Evolutionary conservation across 2,888 invertebrate genomes (phyloP).

Genomic region (Macrophya annulata): DNA sequence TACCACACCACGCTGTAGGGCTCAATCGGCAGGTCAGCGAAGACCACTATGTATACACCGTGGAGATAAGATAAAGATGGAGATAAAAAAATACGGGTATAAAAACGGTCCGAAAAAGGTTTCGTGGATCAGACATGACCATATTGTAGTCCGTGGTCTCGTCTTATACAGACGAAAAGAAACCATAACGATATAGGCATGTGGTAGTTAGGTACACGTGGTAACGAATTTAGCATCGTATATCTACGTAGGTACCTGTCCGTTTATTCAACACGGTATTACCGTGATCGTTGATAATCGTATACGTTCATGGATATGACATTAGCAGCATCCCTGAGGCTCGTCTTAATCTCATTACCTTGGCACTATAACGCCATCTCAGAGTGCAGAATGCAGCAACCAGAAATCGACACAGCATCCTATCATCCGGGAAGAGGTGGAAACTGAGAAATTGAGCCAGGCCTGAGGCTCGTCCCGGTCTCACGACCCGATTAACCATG

Average conservation of each 20-base stretch:
- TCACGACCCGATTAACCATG: constrained; percentile 39
- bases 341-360: constrained; percentile 46
- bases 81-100: constrained; percentile 43
- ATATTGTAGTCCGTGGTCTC: not conserved
- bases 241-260: too few relatives aligned
- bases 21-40: constrained; percentile 5
- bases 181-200: constrained; percentile 22
- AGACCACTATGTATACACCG: constrained; percentile 40
- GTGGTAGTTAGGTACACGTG: not conserved
- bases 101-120: constrained; percentile 62
- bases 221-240: not conserved
- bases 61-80: constrained; percentile 44
- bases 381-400: not conserved
- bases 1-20: constrained; percentile 49
- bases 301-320: constrained; percentile 32
- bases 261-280: constrained; percentile 30
- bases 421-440: not conserved
- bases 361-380: constrained; percentile 29
- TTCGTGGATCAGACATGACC: constrained; percentile 29
- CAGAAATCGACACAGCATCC: not conserved
- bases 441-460: constrained; percentile 30
- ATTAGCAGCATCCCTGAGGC: constrained; percentile 41
- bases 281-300: constrained; percentile 36
- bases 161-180: not conserved
- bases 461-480: constrained; percentile 10